Evolutionary conservation across 2,797 vertebrate genomes (phyloP).

Genomic region (Melanogrammus aeglefinus): DNA sequence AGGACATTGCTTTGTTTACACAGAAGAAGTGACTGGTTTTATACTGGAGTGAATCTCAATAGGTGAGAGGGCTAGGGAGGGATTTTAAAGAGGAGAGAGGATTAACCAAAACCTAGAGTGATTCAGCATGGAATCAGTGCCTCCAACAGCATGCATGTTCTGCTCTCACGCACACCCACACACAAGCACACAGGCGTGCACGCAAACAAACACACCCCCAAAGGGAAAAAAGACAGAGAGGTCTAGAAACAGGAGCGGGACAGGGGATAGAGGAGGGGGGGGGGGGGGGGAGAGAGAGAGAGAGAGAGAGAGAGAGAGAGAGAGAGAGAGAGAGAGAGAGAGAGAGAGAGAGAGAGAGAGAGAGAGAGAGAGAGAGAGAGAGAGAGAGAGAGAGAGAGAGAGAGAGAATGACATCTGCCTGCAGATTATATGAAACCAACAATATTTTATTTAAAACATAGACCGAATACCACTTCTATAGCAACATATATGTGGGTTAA

Average conservation of each 20-base stretch:
- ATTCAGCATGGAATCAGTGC: background rate
- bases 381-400: background rate
- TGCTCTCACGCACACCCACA: background rate
- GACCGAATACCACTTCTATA: background rate
- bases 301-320: background rate
- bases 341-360: background rate
- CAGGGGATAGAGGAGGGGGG: too few species aligned
- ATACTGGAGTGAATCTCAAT: background rate
- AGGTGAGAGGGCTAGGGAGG: background rate
- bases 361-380: conserved; percentile 4
- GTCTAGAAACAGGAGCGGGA: background rate
- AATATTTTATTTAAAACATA: background rate
- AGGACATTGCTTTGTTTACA: background rate
- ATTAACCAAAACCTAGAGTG: background rate
- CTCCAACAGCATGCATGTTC: background rate
- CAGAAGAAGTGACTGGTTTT: background rate
- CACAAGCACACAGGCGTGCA: background rate
- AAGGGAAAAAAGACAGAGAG: background rate
- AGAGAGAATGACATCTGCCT: background rate
- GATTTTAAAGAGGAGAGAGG: background rate
- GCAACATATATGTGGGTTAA: background rate
- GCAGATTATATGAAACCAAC: background rate
- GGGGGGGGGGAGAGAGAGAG: background rate
- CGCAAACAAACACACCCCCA: background rate
- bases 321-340: conserved; percentile 4